Evolutionary conservation across 2,888 invertebrate species (phyloP).

Genomic region (Rhogogaster chlorosoma): DNA sequence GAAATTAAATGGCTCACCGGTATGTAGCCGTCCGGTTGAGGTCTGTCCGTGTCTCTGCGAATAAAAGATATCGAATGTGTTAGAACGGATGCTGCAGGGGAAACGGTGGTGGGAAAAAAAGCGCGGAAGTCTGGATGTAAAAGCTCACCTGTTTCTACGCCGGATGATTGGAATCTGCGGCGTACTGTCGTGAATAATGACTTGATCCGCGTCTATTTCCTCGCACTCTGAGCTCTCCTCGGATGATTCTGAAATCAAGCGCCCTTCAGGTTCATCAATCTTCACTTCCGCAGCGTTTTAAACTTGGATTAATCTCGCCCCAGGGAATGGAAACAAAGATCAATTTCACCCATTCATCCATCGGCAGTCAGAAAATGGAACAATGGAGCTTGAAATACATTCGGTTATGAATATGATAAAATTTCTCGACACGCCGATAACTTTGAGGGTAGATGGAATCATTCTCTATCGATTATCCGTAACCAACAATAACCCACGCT

Average conservation of each 20-base stretch:
- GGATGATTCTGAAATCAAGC: constrained; percentile 58
- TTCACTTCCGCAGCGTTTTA: background rate
- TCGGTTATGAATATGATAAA: constrained; percentile 1
- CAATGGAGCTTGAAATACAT: background rate
- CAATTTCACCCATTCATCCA: background rate
- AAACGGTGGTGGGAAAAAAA: background rate
- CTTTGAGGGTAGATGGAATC: background rate
- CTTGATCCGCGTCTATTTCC: constrained; percentile 89
- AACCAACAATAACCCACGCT: constrained; percentile 13
- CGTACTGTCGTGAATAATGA: constrained; percentile 89
- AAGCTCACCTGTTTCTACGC: constrained; percentile 73
- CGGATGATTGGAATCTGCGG: constrained; percentile 86
- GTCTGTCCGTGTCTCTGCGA: constrained; percentile 72
- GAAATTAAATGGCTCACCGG: constrained; percentile 71
- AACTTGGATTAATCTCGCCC: background rate
- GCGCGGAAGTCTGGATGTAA: background rate
- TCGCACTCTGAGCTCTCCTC: constrained; percentile 81
- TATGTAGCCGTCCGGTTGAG: constrained; percentile 76
- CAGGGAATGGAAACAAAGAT: background rate
- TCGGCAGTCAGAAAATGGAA: background rate
- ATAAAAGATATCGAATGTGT: constrained; percentile 56
- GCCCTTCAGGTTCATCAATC: background rate
- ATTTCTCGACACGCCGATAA: background rate
- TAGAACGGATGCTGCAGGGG: background rate
- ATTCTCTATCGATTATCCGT: background rate